phyloP scores from a whole-genome alignment of 2,113 vertebrate genomes.

The Pagrus major region DNA sequence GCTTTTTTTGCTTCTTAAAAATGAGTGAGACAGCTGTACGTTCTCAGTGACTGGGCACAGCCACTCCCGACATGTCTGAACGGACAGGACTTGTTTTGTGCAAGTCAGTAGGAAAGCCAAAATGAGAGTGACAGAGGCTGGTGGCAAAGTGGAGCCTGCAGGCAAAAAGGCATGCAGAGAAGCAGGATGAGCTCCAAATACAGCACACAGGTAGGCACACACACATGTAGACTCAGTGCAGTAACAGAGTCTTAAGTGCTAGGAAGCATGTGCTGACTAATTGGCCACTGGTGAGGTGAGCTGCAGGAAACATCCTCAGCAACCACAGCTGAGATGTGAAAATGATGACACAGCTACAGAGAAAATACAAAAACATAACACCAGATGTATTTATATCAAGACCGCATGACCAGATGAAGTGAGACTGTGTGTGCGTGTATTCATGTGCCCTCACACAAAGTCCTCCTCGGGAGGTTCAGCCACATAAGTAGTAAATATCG shows the following conservation, averaged over 20 bases:
- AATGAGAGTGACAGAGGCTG: not conserved
- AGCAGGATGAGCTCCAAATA: not conserved
- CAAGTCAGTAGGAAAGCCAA: not conserved
- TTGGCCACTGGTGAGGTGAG: slow-evolving; percentile 22
- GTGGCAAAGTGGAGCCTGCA: not conserved
- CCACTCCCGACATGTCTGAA: not conserved
- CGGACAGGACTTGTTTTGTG: slow-evolving; percentile 1
- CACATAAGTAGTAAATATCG: not conserved
- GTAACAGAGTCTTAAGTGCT: not conserved
- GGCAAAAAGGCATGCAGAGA: not conserved
- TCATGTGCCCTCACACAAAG: not conserved
- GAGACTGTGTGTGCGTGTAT: not conserved
- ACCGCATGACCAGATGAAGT: not conserved
- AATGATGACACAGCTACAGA: slow-evolving; percentile 13
- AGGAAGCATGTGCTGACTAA: slow-evolving; percentile 38
- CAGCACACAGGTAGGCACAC: not conserved
- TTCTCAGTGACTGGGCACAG: slow-evolving; percentile 29
- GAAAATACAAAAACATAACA: not conserved
- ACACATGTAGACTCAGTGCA: not conserved
- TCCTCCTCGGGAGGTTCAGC: not conserved
- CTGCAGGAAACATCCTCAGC: slow-evolving; percentile 20
- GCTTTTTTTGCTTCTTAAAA: slow-evolving; percentile 33
- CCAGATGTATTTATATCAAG: slow-evolving; percentile 9
- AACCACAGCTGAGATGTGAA: slow-evolving; percentile 30
- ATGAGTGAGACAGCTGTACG: slow-evolving; percentile 27